A percentile compares a stretch with the other conserved stretches of the same genome.
Conservation (phyloP, 1,140 invertebrate genomes). For the Hylyphantes graminicola region DNA sequence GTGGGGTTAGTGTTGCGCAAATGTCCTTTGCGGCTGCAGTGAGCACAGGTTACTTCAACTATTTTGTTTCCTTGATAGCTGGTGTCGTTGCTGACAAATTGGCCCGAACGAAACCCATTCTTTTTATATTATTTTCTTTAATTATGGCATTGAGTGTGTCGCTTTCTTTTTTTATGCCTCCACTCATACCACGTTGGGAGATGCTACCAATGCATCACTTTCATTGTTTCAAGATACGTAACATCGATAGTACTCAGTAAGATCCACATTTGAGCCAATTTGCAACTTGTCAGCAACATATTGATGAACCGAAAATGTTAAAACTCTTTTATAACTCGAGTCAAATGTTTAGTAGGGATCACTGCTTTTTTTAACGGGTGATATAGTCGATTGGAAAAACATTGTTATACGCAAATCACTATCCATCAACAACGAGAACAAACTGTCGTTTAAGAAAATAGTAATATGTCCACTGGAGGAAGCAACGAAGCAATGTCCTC, state of each 20-base stretch:
- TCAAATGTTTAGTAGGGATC: too few relatives aligned
- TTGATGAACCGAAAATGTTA: too few relatives aligned
- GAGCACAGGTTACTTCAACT: background rate
- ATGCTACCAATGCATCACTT: background rate
- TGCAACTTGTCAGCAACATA: background rate
- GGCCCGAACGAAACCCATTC: background rate
- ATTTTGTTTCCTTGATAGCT: background rate
- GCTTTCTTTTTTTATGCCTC: background rate
- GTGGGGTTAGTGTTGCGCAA: background rate
- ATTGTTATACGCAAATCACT: too few relatives aligned
- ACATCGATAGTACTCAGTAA: too few relatives aligned
- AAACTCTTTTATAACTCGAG: background rate
- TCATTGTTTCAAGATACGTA: background rate
- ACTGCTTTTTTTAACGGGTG: background rate
- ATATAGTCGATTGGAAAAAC: too few relatives aligned
- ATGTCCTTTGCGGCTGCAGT: background rate
- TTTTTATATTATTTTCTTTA: background rate
- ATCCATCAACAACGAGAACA: too few relatives aligned
- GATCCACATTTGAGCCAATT: background rate
- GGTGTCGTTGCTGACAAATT: slow-evolving; percentile 27
- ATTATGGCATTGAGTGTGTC: background rate
- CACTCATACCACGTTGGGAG: too few relatives aligned
- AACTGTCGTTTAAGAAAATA: too few relatives aligned
- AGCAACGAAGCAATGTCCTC: too few relatives aligned
- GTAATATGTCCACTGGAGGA: too few relatives aligned